Percentiles rank a stretch among this genome's conserved stretches.
phyloP scores from a whole-genome alignment of 2,797 vertebrate genomes.

The Enoplosus armatus region DNA sequence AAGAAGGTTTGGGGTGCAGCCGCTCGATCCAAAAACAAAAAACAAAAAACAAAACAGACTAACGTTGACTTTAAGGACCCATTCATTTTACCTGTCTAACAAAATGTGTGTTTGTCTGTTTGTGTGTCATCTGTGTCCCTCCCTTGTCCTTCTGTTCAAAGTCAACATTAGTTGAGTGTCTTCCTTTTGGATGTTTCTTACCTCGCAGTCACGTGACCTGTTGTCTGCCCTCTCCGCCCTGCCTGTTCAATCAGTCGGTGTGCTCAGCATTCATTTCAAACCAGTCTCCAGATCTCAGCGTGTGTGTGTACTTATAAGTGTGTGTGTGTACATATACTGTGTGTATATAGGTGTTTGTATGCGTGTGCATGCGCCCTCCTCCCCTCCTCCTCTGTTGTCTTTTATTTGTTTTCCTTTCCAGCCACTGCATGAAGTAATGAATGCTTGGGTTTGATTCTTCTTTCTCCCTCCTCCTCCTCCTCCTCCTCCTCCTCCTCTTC shows the following conservation, averaged over 20 bases:
- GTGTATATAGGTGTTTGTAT: constrained; percentile 75
- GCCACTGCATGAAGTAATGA: constrained; percentile 89
- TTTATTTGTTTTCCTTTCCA: constrained; percentile 84
- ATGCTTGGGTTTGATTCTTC: constrained; percentile 89
- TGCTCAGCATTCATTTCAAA: constrained; percentile 80
- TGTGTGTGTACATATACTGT: constrained; percentile 61
- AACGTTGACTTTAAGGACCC: constrained; percentile 89
- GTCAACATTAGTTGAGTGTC: constrained; percentile 89
- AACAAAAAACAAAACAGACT: constrained; percentile 71
- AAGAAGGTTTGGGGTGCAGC: constrained; percentile 82
- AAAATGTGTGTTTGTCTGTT: constrained; percentile 83
- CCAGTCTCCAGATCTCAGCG: constrained; percentile 72
- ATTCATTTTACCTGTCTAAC: constrained; percentile 87
- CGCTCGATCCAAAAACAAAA: constrained; percentile 76
- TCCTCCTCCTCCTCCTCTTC: constrained; percentile 73
- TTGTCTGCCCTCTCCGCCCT: constrained; percentile 78
- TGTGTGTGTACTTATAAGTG: constrained; percentile 63
- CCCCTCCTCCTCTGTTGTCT: constrained; percentile 78
- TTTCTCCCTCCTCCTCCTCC: constrained; percentile 86
- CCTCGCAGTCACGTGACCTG: constrained; percentile 82
- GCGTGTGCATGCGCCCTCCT: constrained; percentile 73
- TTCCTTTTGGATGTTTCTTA: constrained; percentile 87
- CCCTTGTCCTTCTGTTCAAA: constrained; percentile 83
- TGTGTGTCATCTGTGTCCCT: constrained; percentile 83
- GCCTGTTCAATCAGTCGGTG: constrained; percentile 73